Conservation (phyloP, 2,888 invertebrate species). For the Leptopilina syphax region DNA sequence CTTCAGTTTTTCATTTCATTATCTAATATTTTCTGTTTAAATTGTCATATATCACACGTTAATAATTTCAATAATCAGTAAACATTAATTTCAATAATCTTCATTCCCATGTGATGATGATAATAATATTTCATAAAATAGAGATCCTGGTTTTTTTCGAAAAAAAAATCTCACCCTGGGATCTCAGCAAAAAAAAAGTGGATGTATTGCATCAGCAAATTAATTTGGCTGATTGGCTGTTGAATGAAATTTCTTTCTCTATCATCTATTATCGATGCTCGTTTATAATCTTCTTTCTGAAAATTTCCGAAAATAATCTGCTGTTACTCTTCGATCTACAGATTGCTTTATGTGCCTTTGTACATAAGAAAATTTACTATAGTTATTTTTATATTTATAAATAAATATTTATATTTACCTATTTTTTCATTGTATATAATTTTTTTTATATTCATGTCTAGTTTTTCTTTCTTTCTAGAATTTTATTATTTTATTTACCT, state of each 20-base stretch:
- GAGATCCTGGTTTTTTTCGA: not conserved
- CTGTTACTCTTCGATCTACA: conserved; percentile 13
- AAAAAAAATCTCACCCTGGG: not conserved
- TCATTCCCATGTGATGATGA: not conserved
- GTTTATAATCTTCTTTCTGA: not conserved
- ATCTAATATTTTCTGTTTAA: not conserved
- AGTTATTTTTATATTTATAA: too few species aligned
- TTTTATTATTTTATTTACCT: too few species aligned
- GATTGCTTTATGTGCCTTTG: conserved; percentile 18
- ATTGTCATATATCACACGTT: not conserved
- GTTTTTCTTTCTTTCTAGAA: too few species aligned
- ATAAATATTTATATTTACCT: not conserved
- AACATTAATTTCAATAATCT: conserved; percentile 10
- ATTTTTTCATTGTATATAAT: not conserved
- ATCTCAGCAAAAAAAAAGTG: not conserved
- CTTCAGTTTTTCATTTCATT: not conserved
- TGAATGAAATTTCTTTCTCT: conserved; percentile 6
- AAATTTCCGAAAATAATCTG: conserved; percentile 23
- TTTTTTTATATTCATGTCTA: not conserved
- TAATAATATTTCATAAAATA: not conserved
- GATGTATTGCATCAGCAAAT: conserved; percentile 18
- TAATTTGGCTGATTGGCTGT: conserved; percentile 28
- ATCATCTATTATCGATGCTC: conserved; percentile 4
- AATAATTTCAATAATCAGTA: too few species aligned
- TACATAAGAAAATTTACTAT: not conserved